Evolutionary conservation across 2,797 vertebrate species (phyloP).

Genomic region (Lagodon rhomboides): DNA sequence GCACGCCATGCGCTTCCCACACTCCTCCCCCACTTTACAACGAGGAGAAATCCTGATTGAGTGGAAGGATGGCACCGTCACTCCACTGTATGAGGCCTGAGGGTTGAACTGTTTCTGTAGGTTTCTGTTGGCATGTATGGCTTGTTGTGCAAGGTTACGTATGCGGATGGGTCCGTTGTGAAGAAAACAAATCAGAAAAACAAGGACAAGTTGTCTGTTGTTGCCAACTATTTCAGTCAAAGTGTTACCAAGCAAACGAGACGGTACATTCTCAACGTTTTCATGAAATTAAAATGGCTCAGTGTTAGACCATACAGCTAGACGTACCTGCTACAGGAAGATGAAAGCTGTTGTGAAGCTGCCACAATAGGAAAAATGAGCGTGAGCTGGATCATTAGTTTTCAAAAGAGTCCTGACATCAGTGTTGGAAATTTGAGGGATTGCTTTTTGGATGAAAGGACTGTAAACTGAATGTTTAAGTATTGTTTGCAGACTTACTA

Average conservation of each 20-base stretch:
- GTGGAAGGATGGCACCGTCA: slow-evolving; percentile 91
- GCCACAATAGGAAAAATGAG: slow-evolving; percentile 19
- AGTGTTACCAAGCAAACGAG: background rate
- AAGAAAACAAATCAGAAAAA: background rate
- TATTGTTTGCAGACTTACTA: slow-evolving; percentile 19
- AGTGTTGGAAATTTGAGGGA: slow-evolving; percentile 18
- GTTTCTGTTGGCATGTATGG: background rate
- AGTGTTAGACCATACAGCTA: background rate
- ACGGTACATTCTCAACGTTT: background rate
- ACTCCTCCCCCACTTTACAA: slow-evolving; percentile 81
- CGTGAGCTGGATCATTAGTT: slow-evolving; percentile 5
- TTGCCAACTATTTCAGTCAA: slow-evolving; percentile 4
- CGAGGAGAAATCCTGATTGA: slow-evolving; percentile 91
- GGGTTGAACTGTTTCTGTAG: background rate
- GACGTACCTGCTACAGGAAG: slow-evolving; percentile 9
- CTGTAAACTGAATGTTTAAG: slow-evolving; percentile 5
- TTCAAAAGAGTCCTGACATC: slow-evolving; percentile 27
- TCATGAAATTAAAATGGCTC: slow-evolving; percentile 19
- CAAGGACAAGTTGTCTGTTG: slow-evolving; percentile 1
- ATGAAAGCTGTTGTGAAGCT: slow-evolving; percentile 37
- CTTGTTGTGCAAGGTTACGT: background rate
- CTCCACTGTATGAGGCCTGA: slow-evolving; percentile 87
- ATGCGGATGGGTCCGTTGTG: background rate
- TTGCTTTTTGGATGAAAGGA: slow-evolving; percentile 35
- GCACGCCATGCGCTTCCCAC: slow-evolving; percentile 77